These are phyloP conservation scores for Caenorhabditis sinica DNA, from an alignment of 2,888 invertebrate species.

Conservation along the genomic window DNA sequence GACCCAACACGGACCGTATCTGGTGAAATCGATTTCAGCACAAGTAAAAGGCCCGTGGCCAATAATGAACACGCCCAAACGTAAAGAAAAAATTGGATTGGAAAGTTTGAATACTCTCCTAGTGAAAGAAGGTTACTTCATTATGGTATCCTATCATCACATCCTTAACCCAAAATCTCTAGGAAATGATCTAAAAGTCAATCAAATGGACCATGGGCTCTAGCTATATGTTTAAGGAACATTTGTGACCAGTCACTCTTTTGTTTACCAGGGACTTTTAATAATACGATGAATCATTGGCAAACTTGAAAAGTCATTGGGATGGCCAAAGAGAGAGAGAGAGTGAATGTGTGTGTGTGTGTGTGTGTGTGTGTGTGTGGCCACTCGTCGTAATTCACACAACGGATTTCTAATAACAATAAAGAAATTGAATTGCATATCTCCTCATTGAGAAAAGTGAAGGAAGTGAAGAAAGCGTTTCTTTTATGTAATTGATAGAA, in stretches of 20 bases:
- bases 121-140: too few species aligned
- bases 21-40: too few species aligned
- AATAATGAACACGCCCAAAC: too few species aligned
- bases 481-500: constrained; percentile 36
- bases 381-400: constrained; percentile 53
- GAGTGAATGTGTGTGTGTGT: constrained; percentile 20
- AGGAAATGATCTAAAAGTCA: not conserved
- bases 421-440: constrained; percentile 52
- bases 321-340: not conserved
- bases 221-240: not conserved
- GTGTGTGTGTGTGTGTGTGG: constrained; percentile 37
- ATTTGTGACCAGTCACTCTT: constrained; percentile 14
- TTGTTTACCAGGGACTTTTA: constrained; percentile 17
- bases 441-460: constrained; percentile 43
- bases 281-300: constrained; percentile 51
- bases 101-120: too few species aligned
- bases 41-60: too few species aligned
- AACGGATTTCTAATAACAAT: constrained; percentile 51
- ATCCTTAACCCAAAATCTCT: too few species aligned
- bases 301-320: constrained; percentile 46
- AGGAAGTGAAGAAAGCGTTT: constrained; percentile 32
- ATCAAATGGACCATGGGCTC: not conserved
- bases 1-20: too few species aligned
- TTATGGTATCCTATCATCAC: too few species aligned
- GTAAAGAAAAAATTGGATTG: too few species aligned